Base-by-base conservation (phyloP, 2,797 vertebrate genomes). In the Eleutherodactylus coqui region DNA sequence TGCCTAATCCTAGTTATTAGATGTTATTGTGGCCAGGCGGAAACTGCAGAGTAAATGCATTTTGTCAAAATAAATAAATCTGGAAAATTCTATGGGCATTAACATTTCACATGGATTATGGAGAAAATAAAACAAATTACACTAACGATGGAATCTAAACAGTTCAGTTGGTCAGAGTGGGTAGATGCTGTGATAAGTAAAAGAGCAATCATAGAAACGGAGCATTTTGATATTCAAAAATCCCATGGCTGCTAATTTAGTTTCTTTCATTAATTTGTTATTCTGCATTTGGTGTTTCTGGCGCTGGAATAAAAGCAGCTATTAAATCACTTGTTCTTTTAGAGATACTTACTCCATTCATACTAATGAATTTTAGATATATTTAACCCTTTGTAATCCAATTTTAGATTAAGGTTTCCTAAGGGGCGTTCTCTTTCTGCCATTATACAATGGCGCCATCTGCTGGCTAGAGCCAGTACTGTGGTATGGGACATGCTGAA, bases 121-220 rank as follows among this genome's bases (percentile, higher is more conserved):
- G 9, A 19, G 29, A 84, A 64, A 78, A 78, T 78, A 3, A 75
- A 82, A 27, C 55, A 76, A 82, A 82, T 86, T 64, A 82, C 21
- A 32, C n/a, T 43, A 10, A 17, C 2, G n/a, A n/a, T 60, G 10
- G 11, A 85, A 47, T 49, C 29, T 51, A 32, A 81, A 69, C 29
- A 14, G 29, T 55, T 60, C 43, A 47, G 64, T 34, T 69, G 24
- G 11, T 69, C 27, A 14, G 64, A 41, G 47, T 55, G 16, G 24
- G 29, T n/a, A n/a, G 43, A 55, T 62, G 49, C 67, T 60, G 41
- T 36, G 69, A 43, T 17, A 80, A n/a, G 77, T 73, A 75, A 75
- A 81, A 75, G 41, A 73, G 69, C 43, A 79, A n/a, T 80, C 51
- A 27, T 84, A 41, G 34, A 79, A 60, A 79, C 72, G 53, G 34